Evolutionary conservation across 2,888 invertebrate species (phyloP), one percentile per base, ranked within the genome.

Genomic region (Dinocampus coccinellae): DNA sequence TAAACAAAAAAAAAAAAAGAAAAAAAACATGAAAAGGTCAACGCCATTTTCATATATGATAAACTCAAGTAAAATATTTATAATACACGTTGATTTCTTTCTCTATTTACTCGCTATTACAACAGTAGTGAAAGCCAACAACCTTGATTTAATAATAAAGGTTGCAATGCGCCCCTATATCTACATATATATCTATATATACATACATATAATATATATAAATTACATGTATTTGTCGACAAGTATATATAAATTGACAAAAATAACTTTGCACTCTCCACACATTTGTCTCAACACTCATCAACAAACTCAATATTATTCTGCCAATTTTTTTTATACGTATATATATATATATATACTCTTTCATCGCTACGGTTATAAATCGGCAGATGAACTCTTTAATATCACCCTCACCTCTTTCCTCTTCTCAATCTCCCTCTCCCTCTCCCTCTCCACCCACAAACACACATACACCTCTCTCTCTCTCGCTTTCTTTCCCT

Each of bases 121-220:
- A 73, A 64, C 69, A n/a, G 72, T 75, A 80, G 82, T 82, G 84
- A 83, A 84, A 83, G 82, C 82, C 78, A 78, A 79, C 83, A 83
- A 82, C 84, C 84, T 84, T 84, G 83, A 84, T 84, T 84, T 81
- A 82, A 83, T 83, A 84, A 84, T 83, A 84, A 83, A 83, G 81
- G 81, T 83, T 83, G 80, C 78, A 80, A 79, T 77, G 70, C 63
- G 77, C 75, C 75, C 73, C 76, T 72, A 70, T 73, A 74, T 68
- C 73, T 69, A 73, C n/a, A n/a, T n/a, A n/a, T n/a, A n/a, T n/a
- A n/a, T n/a, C n/a, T n/a, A n/a, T n/a, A n/a, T n/a, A n/a, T n/a
- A n/a, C n/a, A n/a, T n/a, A n/a, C n/a, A n/a, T n/a, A n/a, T n/a
- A n/a, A n/a, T 39, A 63, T n/a, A 24, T 24, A 10, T n/a, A 71